Base-by-base conservation (phyloP, 2,888 invertebrate species). In the Homarus gammarus region DNA sequence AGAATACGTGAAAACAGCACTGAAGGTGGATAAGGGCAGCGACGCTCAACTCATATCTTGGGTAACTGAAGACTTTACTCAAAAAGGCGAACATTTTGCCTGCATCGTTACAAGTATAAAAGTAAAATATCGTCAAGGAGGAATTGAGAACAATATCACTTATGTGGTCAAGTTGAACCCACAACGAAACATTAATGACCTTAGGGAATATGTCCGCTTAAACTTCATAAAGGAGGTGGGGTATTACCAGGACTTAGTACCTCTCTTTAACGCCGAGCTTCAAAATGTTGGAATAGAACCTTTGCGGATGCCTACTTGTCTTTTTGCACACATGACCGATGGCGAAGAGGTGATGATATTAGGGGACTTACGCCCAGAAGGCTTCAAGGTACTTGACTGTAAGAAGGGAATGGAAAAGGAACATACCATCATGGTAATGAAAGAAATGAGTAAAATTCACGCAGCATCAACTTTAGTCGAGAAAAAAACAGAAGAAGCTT, bases 371-470 rank as follows among this genome's bases (percentile, higher is more conserved):
- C 68, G 87, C 18, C 33, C 40, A 27, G 33, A 64, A 5, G 40
- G 68, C 12, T 90, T 82, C 68, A 86, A 68, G 68, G 82, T 87
- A 75, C 27, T 51, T 27, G 83, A 86, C n/a, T 61, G 82, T 0
- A 70, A 38, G 27, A 61, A 51, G 18, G 90, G 86, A 33, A 64
- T 90, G 22, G 87, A 90, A 18, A 38, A 64, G 15, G 70, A 49
- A 22, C 90, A 90, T 40, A 44, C 64, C 3, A 33, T 33, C 44
- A 44, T 90, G n/a, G 86, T 90, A 5, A 1, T 90, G 3, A 40
- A 68, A 33, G 90, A 86, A 12, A 81, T 90, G 12, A 87, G 77
- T 22, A 79, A 56, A n/a, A 49, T 90, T 22, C 90, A 90, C 49
- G 89, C 89, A 38, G 72, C 72, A 15, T 89, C 89, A 8, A 15